phyloP scores from a whole-genome alignment of 2,797 vertebrate species.

The Crocodylus rhombifer region DNA sequence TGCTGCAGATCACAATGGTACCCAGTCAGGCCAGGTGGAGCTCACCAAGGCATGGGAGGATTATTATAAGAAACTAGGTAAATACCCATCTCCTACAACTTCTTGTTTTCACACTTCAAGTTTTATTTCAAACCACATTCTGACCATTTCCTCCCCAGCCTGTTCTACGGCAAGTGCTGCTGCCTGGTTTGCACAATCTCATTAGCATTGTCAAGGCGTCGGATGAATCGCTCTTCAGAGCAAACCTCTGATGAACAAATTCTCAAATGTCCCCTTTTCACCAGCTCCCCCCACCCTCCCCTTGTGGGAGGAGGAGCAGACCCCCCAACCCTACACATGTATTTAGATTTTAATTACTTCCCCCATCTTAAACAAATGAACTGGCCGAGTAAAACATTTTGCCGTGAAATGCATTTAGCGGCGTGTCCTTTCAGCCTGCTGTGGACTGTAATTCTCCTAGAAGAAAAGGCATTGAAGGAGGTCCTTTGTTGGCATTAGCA shows the following conservation, averaged over 20 bases:
- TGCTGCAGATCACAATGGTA: constrained; percentile 81
- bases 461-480: constrained; percentile 69
- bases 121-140: not conserved
- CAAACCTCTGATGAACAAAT: constrained; percentile 11
- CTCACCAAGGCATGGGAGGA: constrained; percentile 78
- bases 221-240: accelerated
- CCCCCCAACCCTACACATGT: constrained; percentile 64
- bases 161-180: not conserved
- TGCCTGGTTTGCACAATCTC: not conserved
- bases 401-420: constrained; percentile 51
- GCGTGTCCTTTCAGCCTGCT: constrained; percentile 59
- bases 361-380: constrained; percentile 60
- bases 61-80: constrained; percentile 83
- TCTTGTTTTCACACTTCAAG: not conserved
- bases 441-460: constrained; percentile 42
- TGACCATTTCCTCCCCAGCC: not conserved
- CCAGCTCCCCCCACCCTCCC: not conserved
- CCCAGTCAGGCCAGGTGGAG: constrained; percentile 85
- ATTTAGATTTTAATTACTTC: constrained; percentile 72
- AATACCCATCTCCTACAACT: constrained; percentile 8
- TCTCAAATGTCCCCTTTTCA: constrained; percentile 14
- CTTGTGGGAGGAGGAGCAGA: constrained; percentile 18
- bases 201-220: not conserved
- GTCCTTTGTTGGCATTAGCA: constrained; percentile 73
- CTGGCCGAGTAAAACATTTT: constrained; percentile 56